Evolutionary conservation across 2,888 invertebrate genomes (phyloP).

Genomic region (Stomorhina lunata): DNA sequence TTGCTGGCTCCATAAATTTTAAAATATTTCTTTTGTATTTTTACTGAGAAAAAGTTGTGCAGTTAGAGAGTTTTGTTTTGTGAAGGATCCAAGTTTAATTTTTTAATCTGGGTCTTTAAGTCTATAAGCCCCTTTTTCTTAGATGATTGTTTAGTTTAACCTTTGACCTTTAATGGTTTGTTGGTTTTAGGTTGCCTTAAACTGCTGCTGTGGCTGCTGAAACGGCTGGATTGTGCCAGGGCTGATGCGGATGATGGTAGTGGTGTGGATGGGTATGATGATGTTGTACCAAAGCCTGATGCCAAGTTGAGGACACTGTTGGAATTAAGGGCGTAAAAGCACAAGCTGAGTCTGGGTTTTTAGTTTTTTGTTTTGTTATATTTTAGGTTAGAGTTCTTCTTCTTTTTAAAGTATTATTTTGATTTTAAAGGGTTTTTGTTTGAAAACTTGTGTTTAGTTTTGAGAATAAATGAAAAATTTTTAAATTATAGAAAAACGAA

Average conservation of each 20-base stretch:
- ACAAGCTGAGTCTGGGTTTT: constrained; percentile 77
- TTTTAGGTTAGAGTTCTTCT: constrained; percentile 36
- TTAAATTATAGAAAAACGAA: too few relatives aligned
- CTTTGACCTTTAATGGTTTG: constrained; percentile 13
- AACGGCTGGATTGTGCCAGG: constrained; percentile 79
- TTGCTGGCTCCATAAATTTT: too few relatives aligned
- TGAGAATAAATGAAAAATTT: too few relatives aligned
- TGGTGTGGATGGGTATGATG: constrained; percentile 78
- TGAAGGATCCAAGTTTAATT: too few relatives aligned
- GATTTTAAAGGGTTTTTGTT: constrained; percentile 65
- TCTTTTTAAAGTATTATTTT: constrained; percentile 63
- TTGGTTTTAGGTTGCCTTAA: constrained; percentile 67
- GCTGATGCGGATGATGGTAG: constrained; percentile 78
- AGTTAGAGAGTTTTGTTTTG: too few relatives aligned
- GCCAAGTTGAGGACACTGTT: constrained; percentile 80
- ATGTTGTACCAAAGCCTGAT: constrained; percentile 79
- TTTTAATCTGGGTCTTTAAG: too few relatives aligned
- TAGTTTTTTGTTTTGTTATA: constrained; percentile 61
- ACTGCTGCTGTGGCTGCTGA: constrained; percentile 78
- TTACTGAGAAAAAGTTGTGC: too few relatives aligned
- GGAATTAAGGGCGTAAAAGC: constrained; percentile 80
- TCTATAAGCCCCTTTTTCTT: too few relatives aligned
- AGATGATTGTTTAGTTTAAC: too few relatives aligned
- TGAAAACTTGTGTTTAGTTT: constrained; percentile 63
- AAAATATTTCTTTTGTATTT: too few relatives aligned